phyloP scores from a whole-genome alignment of 2,888 invertebrate species.

The Cryptophagus acutangulus region DNA sequence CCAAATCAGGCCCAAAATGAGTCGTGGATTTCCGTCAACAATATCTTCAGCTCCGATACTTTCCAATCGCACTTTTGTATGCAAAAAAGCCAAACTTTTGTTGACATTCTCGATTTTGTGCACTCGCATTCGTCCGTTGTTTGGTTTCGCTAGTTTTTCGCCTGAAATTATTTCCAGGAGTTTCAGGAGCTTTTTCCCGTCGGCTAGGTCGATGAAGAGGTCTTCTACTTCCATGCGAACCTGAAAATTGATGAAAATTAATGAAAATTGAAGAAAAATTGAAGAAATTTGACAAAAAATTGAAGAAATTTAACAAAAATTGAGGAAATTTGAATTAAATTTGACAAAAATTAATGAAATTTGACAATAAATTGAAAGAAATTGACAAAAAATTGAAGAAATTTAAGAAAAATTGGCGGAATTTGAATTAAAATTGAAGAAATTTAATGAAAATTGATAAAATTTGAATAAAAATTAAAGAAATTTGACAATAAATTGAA shows the following conservation, averaged over 20 bases:
- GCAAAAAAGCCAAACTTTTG: slow-evolving; percentile 91
- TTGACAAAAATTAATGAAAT: too few relatives aligned
- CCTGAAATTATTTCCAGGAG: slow-evolving; percentile 98
- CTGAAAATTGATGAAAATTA: slow-evolving; percentile 52
- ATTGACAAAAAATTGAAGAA: too few relatives aligned
- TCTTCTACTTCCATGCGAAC: slow-evolving; percentile 98
- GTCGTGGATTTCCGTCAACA: slow-evolving; percentile 93
- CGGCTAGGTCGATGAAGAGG: slow-evolving; percentile 91
- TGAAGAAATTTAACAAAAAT: too few relatives aligned
- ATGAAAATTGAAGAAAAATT: background rate
- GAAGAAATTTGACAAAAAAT: too few relatives aligned
- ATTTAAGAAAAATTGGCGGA: too few relatives aligned
- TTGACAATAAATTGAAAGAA: too few relatives aligned
- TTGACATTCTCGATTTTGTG: slow-evolving; percentile 99
- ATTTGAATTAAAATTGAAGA: too few relatives aligned
- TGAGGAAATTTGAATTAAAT: background rate
- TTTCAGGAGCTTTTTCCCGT: slow-evolving; percentile 87
- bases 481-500: too few relatives aligned
- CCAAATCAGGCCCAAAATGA: slow-evolving; percentile 98
- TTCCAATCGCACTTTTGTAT: slow-evolving; percentile 94
- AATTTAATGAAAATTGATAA: too few relatives aligned
- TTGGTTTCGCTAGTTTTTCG: slow-evolving; percentile 94
- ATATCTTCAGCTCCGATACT: slow-evolving; percentile 99
- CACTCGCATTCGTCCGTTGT: slow-evolving; percentile 92
- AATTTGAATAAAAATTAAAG: too few relatives aligned